Evolutionary conservation across 2,888 invertebrate genomes (phyloP), one percentile per base, ranked within the genome.

Genomic region (Elysia crispata): DNA sequence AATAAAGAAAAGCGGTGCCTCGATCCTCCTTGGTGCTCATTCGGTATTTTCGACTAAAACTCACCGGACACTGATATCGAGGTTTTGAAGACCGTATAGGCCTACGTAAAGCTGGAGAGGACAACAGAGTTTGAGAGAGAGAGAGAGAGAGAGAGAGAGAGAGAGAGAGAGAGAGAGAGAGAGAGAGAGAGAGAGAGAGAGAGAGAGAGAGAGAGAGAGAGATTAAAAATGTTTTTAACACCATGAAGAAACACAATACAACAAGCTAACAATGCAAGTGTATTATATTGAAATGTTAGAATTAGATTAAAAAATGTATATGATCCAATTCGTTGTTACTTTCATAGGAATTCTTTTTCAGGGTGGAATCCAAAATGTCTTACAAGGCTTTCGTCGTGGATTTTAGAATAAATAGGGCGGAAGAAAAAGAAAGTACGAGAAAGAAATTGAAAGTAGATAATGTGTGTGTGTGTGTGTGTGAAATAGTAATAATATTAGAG

Each of bases 131-230:
- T n/a, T n/a, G 79, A 49, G 28, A 25, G 73, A 64, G 41, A 64
- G 79, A 75, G 64, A 64, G 66, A 66, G 62, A 74, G 79, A 79
- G 75, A 78, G 64, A 78, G 78, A 78, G 72, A 78, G 78, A 78
- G 77, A 77, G 69, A 77, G 77, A 74, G 72, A 77, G 77, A 70
- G 60, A 74, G 74, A 60, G 74, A 74, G 74, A 74, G 74, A 60
- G 74, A 74, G 74, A 74, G 74, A 74, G 74, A 74, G 66, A 77
- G 77, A 77, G 66, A 69, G 72, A 76, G 76, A 76, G 76, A 54
- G 66, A 76, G 76, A 76, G 66, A 76, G 76, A 66, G 76, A 67
- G 67, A 49, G 76, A 67, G n/a, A n/a, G n/a, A n/a, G n/a, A n/a
- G n/a, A n/a, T n/a, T n/a, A n/a, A n/a, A n/a, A n/a, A n/a, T n/a